Evolutionary conservation across 1,140 invertebrate species (phyloP), one percentile per base, ranked within the genome.

Genomic region (Bombyx mandarina): DNA sequence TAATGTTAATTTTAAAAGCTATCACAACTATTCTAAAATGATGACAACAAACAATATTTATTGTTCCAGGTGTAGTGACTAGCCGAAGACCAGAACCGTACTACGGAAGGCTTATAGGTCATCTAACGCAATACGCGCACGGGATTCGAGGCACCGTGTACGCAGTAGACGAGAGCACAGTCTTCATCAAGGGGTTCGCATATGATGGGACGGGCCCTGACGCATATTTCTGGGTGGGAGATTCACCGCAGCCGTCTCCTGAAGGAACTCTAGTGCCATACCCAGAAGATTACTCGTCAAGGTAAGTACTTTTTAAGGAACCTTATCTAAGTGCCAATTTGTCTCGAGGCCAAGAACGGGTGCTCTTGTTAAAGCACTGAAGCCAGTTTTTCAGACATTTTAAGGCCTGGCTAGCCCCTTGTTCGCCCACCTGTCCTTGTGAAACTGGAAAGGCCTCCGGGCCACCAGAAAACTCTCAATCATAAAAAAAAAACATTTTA

Each of bases 161-260:
- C 82, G 95, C 94, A 0, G 93, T 97, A 2, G 95, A 97, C 72
- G 96, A 97, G 70, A 93, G 90, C 63, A 96, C 94, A 18, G 89
- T 98, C 56, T 97, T 94, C 83, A 93, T 97, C 60, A 93, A 94
- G 73, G 93, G 92, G 45, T 97, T 98, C 78, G 92, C 89, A 5
- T 97, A 97, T 73, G 95, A 97, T 72, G 96, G 96, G 44, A 94
- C 91, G 7, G 94, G 92, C 12, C 94, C 94, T 53, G 94, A 94
- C 78, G 94, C 94, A 4, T 96, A 92, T 84, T 97, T 97, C 88
- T 97, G 95, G 95, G 93, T 94, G 22, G 95, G 95, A 3, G 94
- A 94, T 71, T 92, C 92, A 2, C 83, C 91, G 0, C 88, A 91
- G 52, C 95, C 95, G 1, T 92, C 91, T 61, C 94, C 94, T 5